phyloP scores from a whole-genome alignment of 2,797 vertebrate genomes.

The Pangasius mekongensis region DNA sequence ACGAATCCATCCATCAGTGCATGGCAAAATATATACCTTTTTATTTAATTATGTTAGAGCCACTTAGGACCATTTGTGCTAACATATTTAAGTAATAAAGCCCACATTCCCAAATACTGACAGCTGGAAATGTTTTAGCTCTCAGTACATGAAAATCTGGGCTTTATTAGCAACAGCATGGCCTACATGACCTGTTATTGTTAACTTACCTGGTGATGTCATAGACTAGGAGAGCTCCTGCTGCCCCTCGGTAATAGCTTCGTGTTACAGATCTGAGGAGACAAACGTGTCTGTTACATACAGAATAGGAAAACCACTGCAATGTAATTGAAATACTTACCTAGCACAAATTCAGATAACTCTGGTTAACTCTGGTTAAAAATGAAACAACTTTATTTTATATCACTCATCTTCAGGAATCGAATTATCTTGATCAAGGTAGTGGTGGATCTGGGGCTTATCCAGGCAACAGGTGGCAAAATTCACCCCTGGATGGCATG shows the following conservation, averaged over 20 bases:
- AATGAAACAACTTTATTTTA: background rate
- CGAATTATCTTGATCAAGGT: background rate
- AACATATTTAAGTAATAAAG: background rate
- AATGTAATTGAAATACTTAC: background rate
- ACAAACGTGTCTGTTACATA: slow-evolving; percentile 5
- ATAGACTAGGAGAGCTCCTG: slow-evolving; percentile 89
- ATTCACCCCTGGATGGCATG: background rate
- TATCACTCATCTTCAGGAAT: background rate
- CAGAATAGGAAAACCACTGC: background rate
- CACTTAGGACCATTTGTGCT: background rate
- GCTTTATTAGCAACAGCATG: background rate
- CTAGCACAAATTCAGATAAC: background rate
- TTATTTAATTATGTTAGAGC: background rate
- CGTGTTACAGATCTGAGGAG: slow-evolving; percentile 86
- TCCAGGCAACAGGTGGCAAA: background rate
- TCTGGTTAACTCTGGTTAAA: background rate
- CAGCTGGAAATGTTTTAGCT: background rate
- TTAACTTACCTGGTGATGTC: slow-evolving; percentile 90
- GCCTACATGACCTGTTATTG: background rate
- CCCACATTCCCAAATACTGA: background rate
- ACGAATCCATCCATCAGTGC: background rate
- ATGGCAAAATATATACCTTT: background rate
- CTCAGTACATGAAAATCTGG: background rate
- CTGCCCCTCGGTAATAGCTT: slow-evolving; percentile 93
- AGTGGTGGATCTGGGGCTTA: background rate